phyloP scores from a whole-genome alignment of 2,113 vertebrate genomes.

The Poecile atricapillus region DNA sequence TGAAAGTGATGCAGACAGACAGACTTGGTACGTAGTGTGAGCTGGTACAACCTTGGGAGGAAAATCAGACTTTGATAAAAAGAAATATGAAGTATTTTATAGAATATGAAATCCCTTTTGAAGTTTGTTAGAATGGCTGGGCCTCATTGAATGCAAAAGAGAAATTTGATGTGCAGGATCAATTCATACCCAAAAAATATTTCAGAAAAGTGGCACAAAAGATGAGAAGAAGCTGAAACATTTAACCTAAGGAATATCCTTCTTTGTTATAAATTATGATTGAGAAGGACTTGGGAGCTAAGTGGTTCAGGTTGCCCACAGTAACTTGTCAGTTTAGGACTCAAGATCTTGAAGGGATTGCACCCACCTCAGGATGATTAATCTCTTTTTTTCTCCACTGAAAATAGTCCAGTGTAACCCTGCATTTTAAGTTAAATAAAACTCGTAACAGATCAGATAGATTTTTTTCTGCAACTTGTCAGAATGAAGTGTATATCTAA shows the following conservation, averaged over 20 bases:
- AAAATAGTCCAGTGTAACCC: background rate
- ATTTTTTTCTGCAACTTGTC: background rate
- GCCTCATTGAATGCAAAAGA: constrained; percentile 26
- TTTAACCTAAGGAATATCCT: constrained; percentile 16
- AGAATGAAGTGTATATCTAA: background rate
- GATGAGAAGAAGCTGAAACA: constrained; percentile 44
- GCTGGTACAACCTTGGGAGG: background rate
- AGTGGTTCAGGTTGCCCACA: constrained; percentile 7
- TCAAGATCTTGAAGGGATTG: background rate
- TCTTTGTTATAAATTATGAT: constrained; percentile 41
- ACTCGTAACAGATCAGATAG: background rate
- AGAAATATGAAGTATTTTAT: constrained; percentile 14
- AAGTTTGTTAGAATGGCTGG: constrained; percentile 44
- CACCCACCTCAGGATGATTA: background rate
- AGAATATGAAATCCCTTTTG: constrained; percentile 49
- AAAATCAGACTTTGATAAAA: constrained; percentile 20
- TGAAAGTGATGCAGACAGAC: background rate
- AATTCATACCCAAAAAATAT: constrained; percentile 39
- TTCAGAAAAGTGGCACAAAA: constrained; percentile 49
- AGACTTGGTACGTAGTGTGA: background rate
- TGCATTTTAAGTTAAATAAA: background rate
- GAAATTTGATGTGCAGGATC: constrained; percentile 38
- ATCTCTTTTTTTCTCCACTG: background rate
- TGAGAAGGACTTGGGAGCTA: constrained; percentile 24
- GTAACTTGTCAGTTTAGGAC: background rate